These are phyloP conservation scores for Chaenodraco wilsoni DNA, from an alignment of 2,797 vertebrate genomes.

Conservation along the genomic window DNA sequence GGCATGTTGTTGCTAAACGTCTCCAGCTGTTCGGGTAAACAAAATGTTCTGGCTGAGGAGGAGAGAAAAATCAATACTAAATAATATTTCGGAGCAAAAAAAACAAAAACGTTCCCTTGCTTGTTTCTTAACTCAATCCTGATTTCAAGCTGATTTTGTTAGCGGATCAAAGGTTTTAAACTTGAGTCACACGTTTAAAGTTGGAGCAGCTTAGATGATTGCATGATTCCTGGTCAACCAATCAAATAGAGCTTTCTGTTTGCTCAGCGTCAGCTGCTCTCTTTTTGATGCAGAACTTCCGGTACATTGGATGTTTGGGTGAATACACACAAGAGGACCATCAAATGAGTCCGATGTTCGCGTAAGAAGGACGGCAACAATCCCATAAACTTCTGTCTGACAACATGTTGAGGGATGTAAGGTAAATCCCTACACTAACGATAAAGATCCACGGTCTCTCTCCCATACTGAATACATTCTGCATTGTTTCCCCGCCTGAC, in stretches of 20 bases:
- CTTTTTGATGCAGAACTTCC: background rate
- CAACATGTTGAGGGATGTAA: background rate
- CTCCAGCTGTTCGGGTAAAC: slow-evolving; percentile 21
- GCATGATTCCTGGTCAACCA: background rate
- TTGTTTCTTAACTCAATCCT: background rate
- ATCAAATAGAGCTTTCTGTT: background rate
- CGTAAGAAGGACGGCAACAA: too few relatives aligned
- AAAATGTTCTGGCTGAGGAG: background rate
- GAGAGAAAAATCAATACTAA: background rate
- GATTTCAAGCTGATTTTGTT: background rate
- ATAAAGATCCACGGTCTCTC: background rate
- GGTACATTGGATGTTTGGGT: background rate
- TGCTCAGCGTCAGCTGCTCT: background rate
- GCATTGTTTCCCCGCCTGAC: background rate
- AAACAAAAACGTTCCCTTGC: background rate
- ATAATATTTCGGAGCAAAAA: background rate
- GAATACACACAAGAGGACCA: background rate
- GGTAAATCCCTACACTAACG: background rate
- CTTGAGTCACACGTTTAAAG: background rate
- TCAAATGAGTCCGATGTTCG: background rate
- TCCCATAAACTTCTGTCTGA: too few relatives aligned
- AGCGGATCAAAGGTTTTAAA: background rate
- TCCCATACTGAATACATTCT: background rate
- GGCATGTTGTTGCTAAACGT: slow-evolving; percentile 5
- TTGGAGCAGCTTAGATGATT: too few relatives aligned